These are phyloP conservation scores for Leptinotarsa tumamoca DNA, from an alignment of 2,888 invertebrate species.

Conservation along the genomic window DNA sequence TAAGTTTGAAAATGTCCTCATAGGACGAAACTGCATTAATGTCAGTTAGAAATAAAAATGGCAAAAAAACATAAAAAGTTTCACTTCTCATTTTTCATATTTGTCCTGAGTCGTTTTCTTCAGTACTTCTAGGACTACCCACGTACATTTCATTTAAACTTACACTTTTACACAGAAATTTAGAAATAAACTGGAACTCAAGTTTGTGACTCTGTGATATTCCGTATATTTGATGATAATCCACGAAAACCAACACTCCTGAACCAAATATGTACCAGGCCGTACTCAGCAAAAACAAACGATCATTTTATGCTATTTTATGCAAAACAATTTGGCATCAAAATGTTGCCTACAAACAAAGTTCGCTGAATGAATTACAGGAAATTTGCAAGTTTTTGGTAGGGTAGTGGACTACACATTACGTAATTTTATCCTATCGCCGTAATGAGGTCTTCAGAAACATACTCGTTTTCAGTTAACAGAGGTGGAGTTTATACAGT, in stretches of 20 bases:
- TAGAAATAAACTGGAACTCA: not conserved
- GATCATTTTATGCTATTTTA: conserved; percentile 46
- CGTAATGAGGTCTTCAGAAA: not conserved
- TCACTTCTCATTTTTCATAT: too few relatives aligned
- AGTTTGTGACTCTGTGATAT: too few relatives aligned
- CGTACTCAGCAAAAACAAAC: conserved; percentile 38
- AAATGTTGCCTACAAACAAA: conserved; percentile 45
- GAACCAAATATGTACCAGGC: conserved; percentile 37
- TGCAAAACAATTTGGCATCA: conserved; percentile 44
- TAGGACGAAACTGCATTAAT: too few relatives aligned
- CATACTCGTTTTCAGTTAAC: not conserved
- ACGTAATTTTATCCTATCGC: conserved; percentile 8
- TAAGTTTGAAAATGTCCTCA: too few relatives aligned
- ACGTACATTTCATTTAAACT: too few relatives aligned
- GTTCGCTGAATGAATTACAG: conserved; percentile 41
- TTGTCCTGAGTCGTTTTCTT: too few relatives aligned
- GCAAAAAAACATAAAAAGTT: too few relatives aligned
- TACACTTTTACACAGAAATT: too few relatives aligned
- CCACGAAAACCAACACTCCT: conserved; percentile 5
- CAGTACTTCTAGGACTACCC: too few relatives aligned
- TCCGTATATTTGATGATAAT: too few relatives aligned
- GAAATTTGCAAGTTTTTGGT: conserved; percentile 44
- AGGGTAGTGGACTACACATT: conserved; percentile 11
- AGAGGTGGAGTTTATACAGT: not conserved
- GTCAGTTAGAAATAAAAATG: too few relatives aligned